Evolutionary conservation across 1,140 invertebrate species (phyloP), one percentile per base, ranked within the genome.

Genomic region (Procambarus clarkii): DNA sequence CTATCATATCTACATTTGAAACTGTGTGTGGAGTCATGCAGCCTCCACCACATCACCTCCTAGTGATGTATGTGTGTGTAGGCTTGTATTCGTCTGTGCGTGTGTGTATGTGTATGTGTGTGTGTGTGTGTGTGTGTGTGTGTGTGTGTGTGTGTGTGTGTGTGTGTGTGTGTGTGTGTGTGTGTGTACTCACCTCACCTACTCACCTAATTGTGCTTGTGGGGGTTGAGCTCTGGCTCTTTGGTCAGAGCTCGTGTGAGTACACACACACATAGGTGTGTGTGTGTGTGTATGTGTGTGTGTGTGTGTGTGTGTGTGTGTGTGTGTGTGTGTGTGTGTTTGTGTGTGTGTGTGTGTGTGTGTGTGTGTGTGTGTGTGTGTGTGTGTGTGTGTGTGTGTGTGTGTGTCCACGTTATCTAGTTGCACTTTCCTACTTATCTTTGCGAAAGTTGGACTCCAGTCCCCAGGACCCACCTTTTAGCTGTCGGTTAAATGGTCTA

Each of bases 261-360:
- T 80, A 80, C 45, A 80, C 45, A 80, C 45, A 80, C 45, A 80
- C 45, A 80, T 80, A 80, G 4, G 45, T 80, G 45, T 80, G 45
- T 80, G 45, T 80, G 45, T 80, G 45, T 80, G n/a, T 80, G 45
- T 80, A 80, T 80, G 45, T 46, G 45, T 80, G 34, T 80, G 45
- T 50, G 45, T 80, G 45, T 80, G 45, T 46, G 45, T 80, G 45
- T 76, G 45, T 80, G 45, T 80, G n/a, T 80, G n/a, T 80, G 45
- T 80, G 45, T 80, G 45, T 80, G 45, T 80, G 45, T 80, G 45
- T 80, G 45, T 80, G 45, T 80, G 45, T 80, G 45, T 80, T 13
- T 76, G n/a, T 76, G n/a, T 76, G n/a, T 76, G 18, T 76, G n/a
- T 76, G n/a, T 76, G n/a, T 76, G n/a, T 76, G 18, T 76, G 18